A percentile compares a stretch with the other conserved stretches of the same genome.
These are phyloP conservation scores for Stenodera caucasica DNA, from an alignment of 2,888 invertebrate species.

Conservation along the genomic window DNA sequence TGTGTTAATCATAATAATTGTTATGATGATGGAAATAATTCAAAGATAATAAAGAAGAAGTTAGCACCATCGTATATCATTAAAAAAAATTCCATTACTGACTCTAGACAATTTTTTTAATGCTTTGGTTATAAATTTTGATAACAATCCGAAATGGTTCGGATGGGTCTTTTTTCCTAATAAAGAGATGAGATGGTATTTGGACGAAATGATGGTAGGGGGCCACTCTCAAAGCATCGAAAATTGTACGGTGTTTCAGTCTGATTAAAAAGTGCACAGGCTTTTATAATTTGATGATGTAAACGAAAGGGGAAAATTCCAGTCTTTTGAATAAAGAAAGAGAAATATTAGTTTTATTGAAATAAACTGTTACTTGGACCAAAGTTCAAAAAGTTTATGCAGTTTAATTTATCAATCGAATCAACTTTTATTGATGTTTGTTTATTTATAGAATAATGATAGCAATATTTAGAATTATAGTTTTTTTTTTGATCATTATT, in stretches of 20 bases:
- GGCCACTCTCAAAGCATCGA: slow-evolving; percentile 13
- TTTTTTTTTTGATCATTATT: too few relatives aligned
- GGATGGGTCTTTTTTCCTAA: slow-evolving; percentile 18
- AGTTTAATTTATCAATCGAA: too few relatives aligned
- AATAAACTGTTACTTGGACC: not conserved
- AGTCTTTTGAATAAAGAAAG: not conserved
- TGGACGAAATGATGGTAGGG: not conserved
- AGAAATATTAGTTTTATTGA: not conserved
- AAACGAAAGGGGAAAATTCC: not conserved
- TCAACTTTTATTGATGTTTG: too few relatives aligned
- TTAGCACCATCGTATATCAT: slow-evolving; percentile 26
- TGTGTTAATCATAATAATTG: slow-evolving; percentile 8
- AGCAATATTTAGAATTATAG: too few relatives aligned
- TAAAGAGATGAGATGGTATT: slow-evolving; percentile 24
- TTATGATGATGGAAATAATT: not conserved
- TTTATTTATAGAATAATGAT: too few relatives aligned
- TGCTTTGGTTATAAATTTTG: slow-evolving; percentile 32
- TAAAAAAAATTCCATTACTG: slow-evolving; percentile 30
- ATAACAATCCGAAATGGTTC: slow-evolving; percentile 30
- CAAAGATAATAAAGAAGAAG: not conserved
- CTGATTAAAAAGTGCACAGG: slow-evolving; percentile 21
- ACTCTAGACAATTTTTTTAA: slow-evolving; percentile 29
- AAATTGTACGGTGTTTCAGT: slow-evolving; percentile 11
- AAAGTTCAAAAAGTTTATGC: not conserved
- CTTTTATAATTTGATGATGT: slow-evolving; percentile 6